Evolutionary conservation across 2,888 invertebrate genomes (phyloP).

Genomic region (Stegana nigrithorax): DNA sequence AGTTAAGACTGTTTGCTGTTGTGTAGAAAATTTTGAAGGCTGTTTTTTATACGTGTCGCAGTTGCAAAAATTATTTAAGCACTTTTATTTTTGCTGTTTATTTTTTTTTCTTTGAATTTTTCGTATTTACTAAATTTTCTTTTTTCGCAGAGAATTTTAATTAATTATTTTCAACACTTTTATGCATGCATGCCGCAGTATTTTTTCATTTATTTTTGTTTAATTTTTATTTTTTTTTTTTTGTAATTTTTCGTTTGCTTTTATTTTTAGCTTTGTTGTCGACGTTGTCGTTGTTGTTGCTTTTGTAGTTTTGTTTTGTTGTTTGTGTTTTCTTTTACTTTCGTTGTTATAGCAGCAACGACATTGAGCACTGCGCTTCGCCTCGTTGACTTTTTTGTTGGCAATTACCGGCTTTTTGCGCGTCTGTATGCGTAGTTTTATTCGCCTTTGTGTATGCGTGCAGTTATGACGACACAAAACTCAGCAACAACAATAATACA

Average conservation of each 20-base stretch:
- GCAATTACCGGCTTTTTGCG: constrained; percentile 5
- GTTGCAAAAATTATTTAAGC: not conserved
- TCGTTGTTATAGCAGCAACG: constrained; percentile 2
- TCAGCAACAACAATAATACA: too few species aligned
- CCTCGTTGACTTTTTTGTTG: too few species aligned
- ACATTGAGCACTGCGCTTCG: too few species aligned
- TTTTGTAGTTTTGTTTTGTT: constrained; percentile 32
- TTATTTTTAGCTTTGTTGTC: not conserved
- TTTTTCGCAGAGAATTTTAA: not conserved
- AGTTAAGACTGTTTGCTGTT: not conserved
- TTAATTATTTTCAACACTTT: not conserved
- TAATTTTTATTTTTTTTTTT: constrained; percentile 17
- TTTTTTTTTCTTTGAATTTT: constrained; percentile 14
- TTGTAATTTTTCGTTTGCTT: constrained; percentile 12
- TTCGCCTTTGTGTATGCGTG: not conserved
- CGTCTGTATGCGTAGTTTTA: not conserved
- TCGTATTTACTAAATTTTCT: not conserved
- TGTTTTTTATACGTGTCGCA: constrained; percentile 15
- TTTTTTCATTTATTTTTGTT: constrained; percentile 16
- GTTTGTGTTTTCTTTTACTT: constrained; percentile 16
- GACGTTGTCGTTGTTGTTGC: constrained; percentile 30
- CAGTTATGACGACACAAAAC: not conserved
- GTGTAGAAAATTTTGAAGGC: constrained; percentile 52
- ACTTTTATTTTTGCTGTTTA: not conserved
- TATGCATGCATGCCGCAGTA: constrained; percentile 13